phyloP scores from a whole-genome alignment of 2,888 invertebrate genomes.

The Choreutis nemorana region DNA sequence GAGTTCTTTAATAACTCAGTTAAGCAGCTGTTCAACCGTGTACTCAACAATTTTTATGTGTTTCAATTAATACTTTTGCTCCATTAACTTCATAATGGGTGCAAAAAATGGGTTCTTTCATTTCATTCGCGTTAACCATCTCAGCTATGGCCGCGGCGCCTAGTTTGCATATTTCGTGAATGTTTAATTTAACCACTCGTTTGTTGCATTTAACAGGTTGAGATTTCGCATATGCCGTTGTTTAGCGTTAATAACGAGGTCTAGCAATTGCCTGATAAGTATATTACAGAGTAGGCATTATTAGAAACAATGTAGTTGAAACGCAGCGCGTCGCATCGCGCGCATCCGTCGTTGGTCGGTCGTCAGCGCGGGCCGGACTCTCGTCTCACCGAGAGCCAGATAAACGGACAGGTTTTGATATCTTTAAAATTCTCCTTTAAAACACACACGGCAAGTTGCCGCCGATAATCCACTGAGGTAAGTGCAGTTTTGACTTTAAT shows the following conservation, averaged over 20 bases:
- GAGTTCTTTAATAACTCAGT: conserved; percentile 15
- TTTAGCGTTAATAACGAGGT: too few relatives aligned
- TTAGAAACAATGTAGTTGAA: too few relatives aligned
- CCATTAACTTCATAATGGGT: conserved; percentile 24
- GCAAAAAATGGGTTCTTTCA: conserved; percentile 20
- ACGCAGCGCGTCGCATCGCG: conserved; percentile 21
- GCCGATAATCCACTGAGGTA: conserved; percentile 56
- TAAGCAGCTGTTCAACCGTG: conserved; percentile 20
- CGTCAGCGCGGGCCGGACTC: conserved; percentile 21
- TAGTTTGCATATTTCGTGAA: too few relatives aligned
- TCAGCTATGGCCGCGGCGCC: too few relatives aligned
- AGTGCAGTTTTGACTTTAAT: conserved; percentile 64
- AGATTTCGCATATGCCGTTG: too few relatives aligned
- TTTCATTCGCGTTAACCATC: too few relatives aligned
- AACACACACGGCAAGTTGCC: conserved; percentile 49
- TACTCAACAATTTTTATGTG: conserved; percentile 21
- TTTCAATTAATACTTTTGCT: conserved; percentile 18
- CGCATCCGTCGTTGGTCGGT: too few relatives aligned
- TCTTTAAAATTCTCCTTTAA: conserved; percentile 36
- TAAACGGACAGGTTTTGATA: conserved; percentile 58
- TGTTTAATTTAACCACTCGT: too few relatives aligned
- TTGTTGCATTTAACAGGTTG: too few relatives aligned
- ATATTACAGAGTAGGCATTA: too few relatives aligned
- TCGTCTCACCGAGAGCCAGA: conserved; percentile 34
- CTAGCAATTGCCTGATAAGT: background rate